Percentiles rank a stretch among this genome's conserved stretches.
Evolutionary conservation across 2,888 invertebrate species (phyloP).

Genomic region (Uloborus plumipes): DNA sequence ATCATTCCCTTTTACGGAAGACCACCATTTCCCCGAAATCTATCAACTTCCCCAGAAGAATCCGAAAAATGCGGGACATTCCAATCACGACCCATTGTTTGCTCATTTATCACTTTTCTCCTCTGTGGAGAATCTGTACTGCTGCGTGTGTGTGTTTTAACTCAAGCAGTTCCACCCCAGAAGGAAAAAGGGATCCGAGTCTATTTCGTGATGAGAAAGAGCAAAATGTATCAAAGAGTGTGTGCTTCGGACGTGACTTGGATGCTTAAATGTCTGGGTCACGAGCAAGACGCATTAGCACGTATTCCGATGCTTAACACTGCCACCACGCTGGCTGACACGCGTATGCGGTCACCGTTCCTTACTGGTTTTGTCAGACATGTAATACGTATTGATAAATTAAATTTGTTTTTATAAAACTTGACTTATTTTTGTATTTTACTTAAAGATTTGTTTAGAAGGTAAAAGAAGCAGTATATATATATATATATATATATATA

Average conservation of each 20-base stretch:
- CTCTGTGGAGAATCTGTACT: neutral
- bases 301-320: conserved; percentile 7
- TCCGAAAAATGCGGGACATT: neutral
- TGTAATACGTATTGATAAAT: too few relatives aligned
- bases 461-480: too few relatives aligned
- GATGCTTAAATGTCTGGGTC: conserved; percentile 39
- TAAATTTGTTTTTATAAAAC: too few relatives aligned
- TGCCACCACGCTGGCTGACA: neutral
- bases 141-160: conserved; percentile 14
- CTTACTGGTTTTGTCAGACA: too few relatives aligned
- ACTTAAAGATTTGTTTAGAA: too few relatives aligned
- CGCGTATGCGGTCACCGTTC: too few relatives aligned
- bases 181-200: conserved; percentile 26
- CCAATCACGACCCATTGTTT: conserved; percentile 16
- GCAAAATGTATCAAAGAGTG: conserved; percentile 45
- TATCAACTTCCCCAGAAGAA: neutral
- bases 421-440: too few relatives aligned
- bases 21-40: too few relatives aligned
- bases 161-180: conserved; percentile 28
- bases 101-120: conserved; percentile 17
- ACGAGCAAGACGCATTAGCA: conserved; percentile 26
- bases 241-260: conserved; percentile 46
- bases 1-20: too few relatives aligned
- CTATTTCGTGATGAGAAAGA: conserved; percentile 28
- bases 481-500: too few relatives aligned